Evolutionary conservation across 2,888 invertebrate species (phyloP).

Genomic region (Pyrgus malvae): DNA sequence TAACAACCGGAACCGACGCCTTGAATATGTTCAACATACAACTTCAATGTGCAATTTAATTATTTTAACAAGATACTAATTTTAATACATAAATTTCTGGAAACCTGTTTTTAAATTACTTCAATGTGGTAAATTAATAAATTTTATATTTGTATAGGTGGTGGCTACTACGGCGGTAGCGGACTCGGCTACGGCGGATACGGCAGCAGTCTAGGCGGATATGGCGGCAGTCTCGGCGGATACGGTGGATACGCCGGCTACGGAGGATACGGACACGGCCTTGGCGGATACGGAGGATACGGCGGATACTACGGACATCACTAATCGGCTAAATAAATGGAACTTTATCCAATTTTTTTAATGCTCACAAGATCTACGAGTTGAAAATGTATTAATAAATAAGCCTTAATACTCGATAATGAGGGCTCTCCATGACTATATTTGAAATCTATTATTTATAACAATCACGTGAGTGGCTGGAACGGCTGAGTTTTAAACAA

Average conservation of each 20-base stretch:
- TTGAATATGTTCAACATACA: too few relatives aligned
- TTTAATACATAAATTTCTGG: too few relatives aligned
- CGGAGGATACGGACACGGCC: conserved; percentile 45
- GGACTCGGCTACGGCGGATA: conserved; percentile 26
- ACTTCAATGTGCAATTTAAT: too few relatives aligned
- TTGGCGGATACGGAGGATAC: conserved; percentile 35
- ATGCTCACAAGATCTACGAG: conserved; percentile 9
- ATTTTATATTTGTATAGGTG: neutral
- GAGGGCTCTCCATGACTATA: conserved; percentile 16
- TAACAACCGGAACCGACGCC: too few relatives aligned
- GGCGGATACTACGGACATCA: conserved; percentile 49
- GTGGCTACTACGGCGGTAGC: conserved; percentile 28
- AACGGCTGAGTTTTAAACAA: neutral
- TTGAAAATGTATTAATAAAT: neutral
- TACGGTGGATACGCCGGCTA: conserved; percentile 36
- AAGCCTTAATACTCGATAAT: conserved; percentile 11
- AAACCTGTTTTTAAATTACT: too few relatives aligned
- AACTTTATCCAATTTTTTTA: neutral
- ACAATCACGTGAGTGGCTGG: neutral
- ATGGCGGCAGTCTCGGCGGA: conserved; percentile 32
- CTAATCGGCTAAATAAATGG: conserved; percentile 36
- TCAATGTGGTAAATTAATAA: too few relatives aligned
- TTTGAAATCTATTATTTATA: neutral
- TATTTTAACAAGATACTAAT: too few relatives aligned
- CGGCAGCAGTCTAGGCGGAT: conserved; percentile 32